Evolutionary conservation across 2,113 vertebrate species (phyloP), one percentile per base, ranked within the genome.

Genomic region (Serilophus lunatus): DNA sequence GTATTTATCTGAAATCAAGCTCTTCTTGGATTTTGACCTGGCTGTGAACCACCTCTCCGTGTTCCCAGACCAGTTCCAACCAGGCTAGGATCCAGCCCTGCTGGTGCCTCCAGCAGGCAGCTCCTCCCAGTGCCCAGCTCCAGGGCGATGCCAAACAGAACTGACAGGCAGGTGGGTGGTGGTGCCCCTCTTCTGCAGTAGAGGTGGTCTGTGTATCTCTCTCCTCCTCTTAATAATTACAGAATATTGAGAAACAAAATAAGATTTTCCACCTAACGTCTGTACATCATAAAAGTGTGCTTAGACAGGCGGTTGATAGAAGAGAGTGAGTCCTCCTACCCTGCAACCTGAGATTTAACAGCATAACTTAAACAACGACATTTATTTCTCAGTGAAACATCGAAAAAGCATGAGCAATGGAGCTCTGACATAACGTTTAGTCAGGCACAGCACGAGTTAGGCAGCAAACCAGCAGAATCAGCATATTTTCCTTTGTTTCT

Each of bases 401-500:
- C 12, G 2, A 44, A 57, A 89, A 93, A 35, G 42, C 16, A 28
- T 11, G 59, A 94, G 79, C 74, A 69, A 18, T 28, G 51, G 60
- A 91, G 74, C 66, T 68, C 93, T 92, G 82, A 85, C 83, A 82
- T 59, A 91, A 92, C 91, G 76, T 91, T 94, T 95, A 95, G 95
- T 88, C 88, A 93, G 83, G 75, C 88, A 85, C 74, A 88, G 91
- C 66, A 80, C 2, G 75, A 84, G 71, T 76, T 82, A 82, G 66
- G 65, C 92, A 91, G 80, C 86, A 96, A 90, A 93, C 69, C 89
- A 80, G 84, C 88, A 85, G 59, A 93, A 94, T 92, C 96, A 96
- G 94, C 95, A 45, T 74, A 85, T 91, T 93, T 92, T 20, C 88
- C 88, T 96, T 90, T 96, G 90, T 96, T 96, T 88, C 93, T 78